Evolutionary conservation across 1,140 invertebrate species (phyloP), one percentile per base, ranked within the genome.

Genomic region (Aethina tumida): DNA sequence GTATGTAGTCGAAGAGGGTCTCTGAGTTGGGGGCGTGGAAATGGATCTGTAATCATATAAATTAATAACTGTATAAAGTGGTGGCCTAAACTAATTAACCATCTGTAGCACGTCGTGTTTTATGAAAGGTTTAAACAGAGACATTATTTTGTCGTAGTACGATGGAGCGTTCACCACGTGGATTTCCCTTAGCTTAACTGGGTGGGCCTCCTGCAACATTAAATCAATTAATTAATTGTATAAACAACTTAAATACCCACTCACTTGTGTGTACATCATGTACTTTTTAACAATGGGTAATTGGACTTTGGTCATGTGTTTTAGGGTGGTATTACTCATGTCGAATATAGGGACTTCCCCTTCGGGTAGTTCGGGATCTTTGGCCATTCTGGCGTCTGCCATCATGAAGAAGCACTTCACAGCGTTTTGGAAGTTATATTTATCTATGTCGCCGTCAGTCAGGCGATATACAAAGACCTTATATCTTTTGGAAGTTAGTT

Each of bases 341-440:
- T 83, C 79, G 31, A 81, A 80, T 10, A 83, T 71, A 13, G 78
- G 75, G 39, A 81, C 67, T 49, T 81, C 78, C 3, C 79, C 79
- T 2, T 68, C 67, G 5, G 68, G 62, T 35, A 71, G 64, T 10
- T 67, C 65, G 7, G 65, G 62, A 31, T 70, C 71, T 1, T 56
- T 52, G 18, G 65, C 68, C 21, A 82, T 67, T 34, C 75, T 68
- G 2, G 71, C 69, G 50, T 83, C 80, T 7, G 77, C 69, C 5
- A 78, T 58, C 74, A 81, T 81, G 44, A 75, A 71, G 54, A 81
- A 73, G 1, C 77, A 65, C 59, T 80, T 81, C 9, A 81, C 66
- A 1, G 68, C 66, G 40, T 81, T 75, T 22, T 72, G 68, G 49
- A 81, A 79, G 49, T 73, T 66, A 49, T 79, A 84, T 41, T 76